Base-by-base conservation (phyloP, 2,113 vertebrate species). In the Protomyctophum bolini region DNA sequence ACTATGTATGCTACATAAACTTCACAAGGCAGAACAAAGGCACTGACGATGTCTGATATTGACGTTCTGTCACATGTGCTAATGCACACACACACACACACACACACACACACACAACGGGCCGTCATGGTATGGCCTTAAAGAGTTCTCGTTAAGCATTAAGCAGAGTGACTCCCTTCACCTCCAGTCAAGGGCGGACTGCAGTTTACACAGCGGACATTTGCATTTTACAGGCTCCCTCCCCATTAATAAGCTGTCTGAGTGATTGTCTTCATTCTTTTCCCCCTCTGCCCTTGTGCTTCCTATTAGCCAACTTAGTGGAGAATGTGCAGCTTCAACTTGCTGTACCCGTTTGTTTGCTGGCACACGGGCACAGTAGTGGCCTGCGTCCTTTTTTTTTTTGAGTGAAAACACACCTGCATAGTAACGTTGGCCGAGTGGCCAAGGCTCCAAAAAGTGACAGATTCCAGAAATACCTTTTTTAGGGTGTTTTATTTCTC, bases 121-220 rank as follows among this genome's bases (percentile, higher is more conserved):
- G 79, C 86, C 82, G 73, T 77, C 75, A 74, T 41, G 63, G 52
- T 62, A 47, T 68, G 66, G 33, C 62, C 78, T 84, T 83, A 86
- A 85, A 86, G 70, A 74, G 77, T 85, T 86, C 80, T 90, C 80
- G 80, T 91, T 87, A 85, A 84, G 77, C 82, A 85, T 82, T 85
- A 77, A 83, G 68, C 76, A 70, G 81, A 87, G 81, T 77, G 86
- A 87, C 87, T 90, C 78, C 73, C 72, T 76, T 86, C 85, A 83
- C 90, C 85, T 88, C 87, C 70, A 73, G 63, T 72, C 86, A 90
- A 90, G 89, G 85, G 84, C 86, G 46, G 52, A 68, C 65, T 68
- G 56, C 75, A 78, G 82, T 88, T 89, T 87, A 83, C 76, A 77
- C 76, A 62, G 64, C 70, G 68, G 68, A 72, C 63, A 87, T 91